Conservation (phyloP, 2,113 vertebrate genomes). For the Cyprinodon variegatus region DNA sequence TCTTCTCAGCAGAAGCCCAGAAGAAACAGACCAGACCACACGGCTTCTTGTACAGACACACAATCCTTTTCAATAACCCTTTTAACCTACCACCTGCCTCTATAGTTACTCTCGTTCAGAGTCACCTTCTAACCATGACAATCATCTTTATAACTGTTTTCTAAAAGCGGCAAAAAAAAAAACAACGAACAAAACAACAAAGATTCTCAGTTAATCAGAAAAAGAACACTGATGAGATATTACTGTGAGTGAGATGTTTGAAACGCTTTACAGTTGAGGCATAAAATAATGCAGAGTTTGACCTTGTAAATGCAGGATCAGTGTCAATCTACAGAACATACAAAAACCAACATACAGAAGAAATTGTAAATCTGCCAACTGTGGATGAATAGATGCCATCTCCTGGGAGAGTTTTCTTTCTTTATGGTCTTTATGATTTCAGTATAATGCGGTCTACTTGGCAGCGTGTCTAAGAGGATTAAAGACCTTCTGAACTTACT, state of each 20-base stretch:
- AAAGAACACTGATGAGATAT: background rate
- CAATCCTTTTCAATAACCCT: too few relatives aligned
- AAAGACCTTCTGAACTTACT: slow-evolving; percentile 41
- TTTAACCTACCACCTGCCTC: too few relatives aligned
- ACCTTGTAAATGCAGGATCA: slow-evolving; percentile 13
- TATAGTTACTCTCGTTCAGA: too few relatives aligned
- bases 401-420: slow-evolving; percentile 36
- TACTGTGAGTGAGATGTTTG: background rate
- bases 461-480: slow-evolving; percentile 37
- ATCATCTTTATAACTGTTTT: background rate
- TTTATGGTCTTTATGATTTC: slow-evolving; percentile 37
- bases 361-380: slow-evolving; percentile 21
- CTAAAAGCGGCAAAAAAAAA: background rate
- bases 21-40: too few relatives aligned
- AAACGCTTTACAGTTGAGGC: slow-evolving; percentile 18
- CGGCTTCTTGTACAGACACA: too few relatives aligned
- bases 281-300: slow-evolving; percentile 13
- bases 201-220: too few relatives aligned
- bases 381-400: slow-evolving; percentile 28
- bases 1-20: too few relatives aligned
- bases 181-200: too few relatives aligned
- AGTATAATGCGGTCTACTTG: slow-evolving; percentile 48
- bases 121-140: background rate
- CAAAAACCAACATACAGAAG: slow-evolving; percentile 2
- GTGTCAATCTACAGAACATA: background rate